Percentiles rank a stretch among this genome's conserved stretches.
Conservation (phyloP, 2,797 vertebrate genomes). For the Erpetoichthys calabaricus region DNA sequence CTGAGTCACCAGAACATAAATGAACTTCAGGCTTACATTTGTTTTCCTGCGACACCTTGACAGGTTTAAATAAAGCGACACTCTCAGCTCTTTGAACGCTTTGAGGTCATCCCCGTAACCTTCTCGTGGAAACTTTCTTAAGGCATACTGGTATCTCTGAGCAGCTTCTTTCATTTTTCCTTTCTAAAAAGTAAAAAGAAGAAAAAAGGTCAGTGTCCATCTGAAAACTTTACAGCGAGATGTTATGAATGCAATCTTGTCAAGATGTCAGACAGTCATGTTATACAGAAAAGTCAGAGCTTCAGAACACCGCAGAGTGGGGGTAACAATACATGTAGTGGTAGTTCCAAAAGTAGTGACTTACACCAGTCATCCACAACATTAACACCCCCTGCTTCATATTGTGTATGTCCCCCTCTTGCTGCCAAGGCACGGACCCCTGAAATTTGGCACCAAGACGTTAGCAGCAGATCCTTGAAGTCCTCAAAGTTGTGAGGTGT, state of each 20-base stretch:
- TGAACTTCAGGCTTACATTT: slow-evolving; percentile 61
- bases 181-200: slow-evolving; percentile 54
- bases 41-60: slow-evolving; percentile 96
- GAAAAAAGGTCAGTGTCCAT: not conserved
- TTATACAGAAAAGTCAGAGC: too few relatives aligned
- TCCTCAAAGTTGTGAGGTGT: too few relatives aligned
- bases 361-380: too few relatives aligned
- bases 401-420: too few relatives aligned
- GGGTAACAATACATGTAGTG: too few relatives aligned
- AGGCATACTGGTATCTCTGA: slow-evolving; percentile 91
- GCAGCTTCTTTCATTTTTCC: slow-evolving; percentile 98
- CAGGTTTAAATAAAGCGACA: slow-evolving; percentile 86
- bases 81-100: slow-evolving; percentile 83
- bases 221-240: slow-evolving; percentile 4
- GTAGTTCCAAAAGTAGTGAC: too few relatives aligned
- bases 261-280: too few relatives aligned
- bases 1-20: not conserved
- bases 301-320: too few relatives aligned
- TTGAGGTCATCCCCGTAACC: slow-evolving; percentile 95
- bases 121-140: slow-evolving; percentile 92
- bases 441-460: too few relatives aligned
- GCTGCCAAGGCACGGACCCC: too few relatives aligned
- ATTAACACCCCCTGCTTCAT: too few relatives aligned
- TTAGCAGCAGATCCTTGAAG: too few relatives aligned
- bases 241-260: not conserved